Base-by-base conservation (phyloP, 1,140 invertebrate genomes). In the Drosophila ohnishii region DNA sequence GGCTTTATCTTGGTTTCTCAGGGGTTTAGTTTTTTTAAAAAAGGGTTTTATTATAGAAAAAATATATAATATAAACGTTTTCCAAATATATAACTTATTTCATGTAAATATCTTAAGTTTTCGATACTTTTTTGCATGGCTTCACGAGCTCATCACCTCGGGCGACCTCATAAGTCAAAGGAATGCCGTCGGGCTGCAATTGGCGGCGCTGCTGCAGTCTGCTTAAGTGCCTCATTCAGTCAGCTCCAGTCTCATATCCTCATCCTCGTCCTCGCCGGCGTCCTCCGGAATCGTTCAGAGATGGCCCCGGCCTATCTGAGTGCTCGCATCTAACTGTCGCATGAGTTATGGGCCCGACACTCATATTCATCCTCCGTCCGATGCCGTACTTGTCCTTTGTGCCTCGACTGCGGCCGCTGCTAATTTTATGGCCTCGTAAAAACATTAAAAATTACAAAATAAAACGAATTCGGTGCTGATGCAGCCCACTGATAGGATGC, bases 391-490 rank as follows among this genome's bases (percentile, higher is more conserved):
- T 59, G 35, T 44, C 47, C 62, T 69, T 51, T 69, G 47, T 51
- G 37, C 35, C 61, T 25, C 10, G 53, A 50, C 42, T 50, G 11
- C 16, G 34, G 48, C 14, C 34, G 48, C 16, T 82, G 85, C 80
- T 86, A 87, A 86, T 86, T 87, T 86, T 86, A 86, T 86, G 64
- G 74, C 79, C 83, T 82, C 82, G 60, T 86, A 87, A 86, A 86
- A 82, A 65, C 79, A 86, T 82, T 87, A 70, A 87, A 86, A 87
- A 82, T 82, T 82, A 73, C 78, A 82, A 81, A 63, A 84, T 51
- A 61, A 84, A 66, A 44, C 48, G 76, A 66, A 61, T 16, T 53
- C 35, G 42, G 56, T 57, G 30, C 35, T 65, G 74, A 65, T 78
- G 58, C 44, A 61, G 47, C 32, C 48, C 37, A 13, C 32, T 47